Evolutionary conservation across 2,113 vertebrate genomes (phyloP).

Genomic region (Clarias batrachus): DNA sequence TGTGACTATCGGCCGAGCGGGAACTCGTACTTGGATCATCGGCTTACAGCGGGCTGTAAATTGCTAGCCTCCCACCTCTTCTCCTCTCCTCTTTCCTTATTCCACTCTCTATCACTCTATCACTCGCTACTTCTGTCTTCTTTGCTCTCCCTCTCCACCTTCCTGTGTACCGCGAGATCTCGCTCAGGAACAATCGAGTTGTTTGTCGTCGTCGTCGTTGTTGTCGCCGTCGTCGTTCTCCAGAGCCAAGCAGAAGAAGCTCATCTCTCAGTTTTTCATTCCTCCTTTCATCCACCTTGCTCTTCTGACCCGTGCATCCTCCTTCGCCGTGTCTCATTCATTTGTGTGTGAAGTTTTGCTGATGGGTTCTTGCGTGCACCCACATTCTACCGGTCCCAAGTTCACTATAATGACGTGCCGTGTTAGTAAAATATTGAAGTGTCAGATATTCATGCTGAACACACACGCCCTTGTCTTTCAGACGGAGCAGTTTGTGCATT

Average conservation of each 20-base stretch:
- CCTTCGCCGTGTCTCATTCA: constrained; percentile 24
- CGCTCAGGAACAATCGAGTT: constrained; percentile 70
- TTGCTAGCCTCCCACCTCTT: not conserved
- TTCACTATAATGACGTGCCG: constrained; percentile 1
- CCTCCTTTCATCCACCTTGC: constrained; percentile 18
- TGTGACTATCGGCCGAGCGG: constrained; percentile 49
- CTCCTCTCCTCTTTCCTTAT: not conserved
- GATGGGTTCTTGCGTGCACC: constrained; percentile 16
- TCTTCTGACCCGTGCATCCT: not conserved
- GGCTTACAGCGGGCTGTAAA: not conserved
- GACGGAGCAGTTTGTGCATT: constrained; percentile 93
- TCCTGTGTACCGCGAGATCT: constrained; percentile 49
- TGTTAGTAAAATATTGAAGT: not conserved
- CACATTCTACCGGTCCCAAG: not conserved
- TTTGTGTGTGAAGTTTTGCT: constrained; percentile 37
- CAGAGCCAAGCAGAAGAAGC: constrained; percentile 46
- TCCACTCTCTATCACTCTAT: not conserved
- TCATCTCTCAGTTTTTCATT: constrained; percentile 46
- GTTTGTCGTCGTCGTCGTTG: constrained; percentile 63
- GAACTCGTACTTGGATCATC: not conserved
- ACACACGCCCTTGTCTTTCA: constrained; percentile 57
- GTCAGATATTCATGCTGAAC: constrained; percentile 20
- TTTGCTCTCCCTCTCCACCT: not conserved
- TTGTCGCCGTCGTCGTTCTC: constrained; percentile 62
- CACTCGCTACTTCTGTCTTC: not conserved